A percentile compares a stretch with the other conserved stretches of the same genome.
Conservation (phyloP, 2,797 vertebrate genomes). For the Rhinoraja longicauda region DNA sequence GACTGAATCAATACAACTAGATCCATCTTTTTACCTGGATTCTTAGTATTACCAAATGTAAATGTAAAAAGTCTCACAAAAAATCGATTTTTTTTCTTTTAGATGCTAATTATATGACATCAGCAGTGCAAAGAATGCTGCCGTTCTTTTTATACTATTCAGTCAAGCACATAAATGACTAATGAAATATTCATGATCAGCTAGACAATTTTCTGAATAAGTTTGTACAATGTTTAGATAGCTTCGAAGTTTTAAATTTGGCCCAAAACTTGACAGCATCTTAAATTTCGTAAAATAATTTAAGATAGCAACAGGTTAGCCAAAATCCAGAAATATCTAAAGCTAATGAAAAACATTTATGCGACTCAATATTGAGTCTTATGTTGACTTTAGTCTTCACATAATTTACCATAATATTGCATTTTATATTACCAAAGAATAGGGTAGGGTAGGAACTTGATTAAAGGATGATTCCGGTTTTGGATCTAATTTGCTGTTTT, state of each 20-base stretch:
- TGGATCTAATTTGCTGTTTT: neutral
- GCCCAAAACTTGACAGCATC: neutral
- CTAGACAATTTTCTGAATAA: neutral
- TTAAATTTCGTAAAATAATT: neutral
- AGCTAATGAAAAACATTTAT: neutral
- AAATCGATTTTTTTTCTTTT: too few relatives aligned
- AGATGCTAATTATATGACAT: too few relatives aligned
- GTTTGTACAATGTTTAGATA: neutral
- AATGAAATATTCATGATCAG: neutral
- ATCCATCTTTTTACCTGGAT: too few relatives aligned
- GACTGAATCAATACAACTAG: too few relatives aligned
- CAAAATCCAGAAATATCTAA: neutral
- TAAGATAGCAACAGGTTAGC: neutral
- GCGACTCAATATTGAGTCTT: neutral
- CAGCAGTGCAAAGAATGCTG: too few relatives aligned
- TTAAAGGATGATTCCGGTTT: neutral
- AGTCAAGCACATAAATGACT: too few relatives aligned
- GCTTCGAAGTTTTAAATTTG: neutral
- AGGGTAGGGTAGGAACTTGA: too few relatives aligned
- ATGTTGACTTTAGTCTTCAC: neutral
- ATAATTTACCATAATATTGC: neutral
- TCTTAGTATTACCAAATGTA: too few relatives aligned
- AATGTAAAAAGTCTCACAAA: too few relatives aligned
- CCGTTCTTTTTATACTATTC: too few relatives aligned
- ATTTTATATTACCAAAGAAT: neutral